Conservation (phyloP, 1,140 invertebrate species). For the Polyergus mexicanus region DNA sequence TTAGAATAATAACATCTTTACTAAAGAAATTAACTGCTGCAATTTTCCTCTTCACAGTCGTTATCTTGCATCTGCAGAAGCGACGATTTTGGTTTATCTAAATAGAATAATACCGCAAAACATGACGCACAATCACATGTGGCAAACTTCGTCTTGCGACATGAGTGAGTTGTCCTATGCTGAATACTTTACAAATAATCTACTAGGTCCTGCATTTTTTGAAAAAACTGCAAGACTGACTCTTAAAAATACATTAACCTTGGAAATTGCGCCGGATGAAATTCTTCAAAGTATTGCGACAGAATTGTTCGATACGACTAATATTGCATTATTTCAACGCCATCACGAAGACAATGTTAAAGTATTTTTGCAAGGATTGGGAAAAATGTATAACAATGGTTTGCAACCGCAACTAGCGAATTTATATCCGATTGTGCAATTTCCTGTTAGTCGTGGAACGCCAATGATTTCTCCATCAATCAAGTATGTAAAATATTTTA, state of each 20-base stretch:
- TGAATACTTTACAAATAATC: constrained; percentile 97
- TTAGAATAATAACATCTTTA: constrained; percentile 92
- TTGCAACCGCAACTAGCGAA: constrained; percentile 88
- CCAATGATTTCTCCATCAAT: constrained; percentile 91
- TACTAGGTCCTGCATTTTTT: constrained; percentile 94
- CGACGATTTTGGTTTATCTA: not conserved
- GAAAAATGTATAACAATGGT: constrained; percentile 90
- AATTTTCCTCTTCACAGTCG: constrained; percentile 92
- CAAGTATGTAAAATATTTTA: constrained; percentile 24
- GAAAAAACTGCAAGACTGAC: constrained; percentile 93
- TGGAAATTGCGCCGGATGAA: constrained; percentile 94
- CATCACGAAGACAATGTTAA: constrained; percentile 91
- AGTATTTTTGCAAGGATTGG: constrained; percentile 91
- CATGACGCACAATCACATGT: not conserved
- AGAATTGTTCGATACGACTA: constrained; percentile 85
- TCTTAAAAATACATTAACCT: constrained; percentile 92
- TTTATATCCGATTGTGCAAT: constrained; percentile 89
- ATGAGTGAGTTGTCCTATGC: constrained; percentile 92
- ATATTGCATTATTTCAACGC: constrained; percentile 93
- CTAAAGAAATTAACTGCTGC: constrained; percentile 89
- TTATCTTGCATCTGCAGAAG: constrained; percentile 88
- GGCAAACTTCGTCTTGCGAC: constrained; percentile 82
- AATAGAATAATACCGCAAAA: not conserved
- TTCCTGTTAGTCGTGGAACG: constrained; percentile 91
- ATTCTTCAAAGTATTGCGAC: constrained; percentile 33